These are phyloP conservation scores for Xenopus borealis DNA, from an alignment of 2,113 vertebrate genomes.

Conservation along the genomic window DNA sequence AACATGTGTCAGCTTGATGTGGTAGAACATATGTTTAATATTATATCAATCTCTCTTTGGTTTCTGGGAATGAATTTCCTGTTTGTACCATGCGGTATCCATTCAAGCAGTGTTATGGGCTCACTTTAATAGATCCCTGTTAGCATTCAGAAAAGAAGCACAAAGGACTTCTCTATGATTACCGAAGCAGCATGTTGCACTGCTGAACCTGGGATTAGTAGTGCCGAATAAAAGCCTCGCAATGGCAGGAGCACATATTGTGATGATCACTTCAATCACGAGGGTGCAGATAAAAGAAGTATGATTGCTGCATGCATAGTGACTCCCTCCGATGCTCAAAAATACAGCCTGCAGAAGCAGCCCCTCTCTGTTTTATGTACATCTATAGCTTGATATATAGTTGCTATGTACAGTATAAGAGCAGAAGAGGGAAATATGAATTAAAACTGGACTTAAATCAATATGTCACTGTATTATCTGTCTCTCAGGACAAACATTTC, in stretches of 20 bases:
- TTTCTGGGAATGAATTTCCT: slow-evolving; percentile 50
- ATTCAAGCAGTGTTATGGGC: slow-evolving; percentile 21
- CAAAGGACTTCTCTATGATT: slow-evolving; percentile 26
- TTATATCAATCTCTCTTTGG: slow-evolving; percentile 42
- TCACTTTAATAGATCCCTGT: slow-evolving; percentile 28
- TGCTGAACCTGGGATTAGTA: slow-evolving; percentile 19
- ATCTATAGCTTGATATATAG: slow-evolving; percentile 13
- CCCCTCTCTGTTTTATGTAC: not conserved
- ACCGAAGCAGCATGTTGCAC: slow-evolving; percentile 39
- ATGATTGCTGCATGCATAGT: slow-evolving; percentile 31
- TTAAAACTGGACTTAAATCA: too few relatives aligned
- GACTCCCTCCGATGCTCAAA: slow-evolving; percentile 19
- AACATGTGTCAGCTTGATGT: not conserved
- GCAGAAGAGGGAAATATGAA: not conserved
- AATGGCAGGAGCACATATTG: slow-evolving; percentile 13
- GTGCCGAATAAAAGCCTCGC: slow-evolving; percentile 41
- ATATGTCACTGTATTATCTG: too few relatives aligned
- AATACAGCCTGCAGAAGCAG: slow-evolving; percentile 7
- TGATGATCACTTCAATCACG: slow-evolving; percentile 18
- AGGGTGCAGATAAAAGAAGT: slow-evolving; percentile 19
- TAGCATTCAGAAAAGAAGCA: slow-evolving; percentile 11
- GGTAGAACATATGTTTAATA: slow-evolving; percentile 28
- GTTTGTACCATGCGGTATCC: slow-evolving; percentile 20
- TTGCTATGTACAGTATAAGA: slow-evolving; percentile 29
- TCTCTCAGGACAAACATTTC: too few relatives aligned